phyloP scores from a whole-genome alignment of 2,888 invertebrate genomes.

The Orchesellides sinensis region DNA sequence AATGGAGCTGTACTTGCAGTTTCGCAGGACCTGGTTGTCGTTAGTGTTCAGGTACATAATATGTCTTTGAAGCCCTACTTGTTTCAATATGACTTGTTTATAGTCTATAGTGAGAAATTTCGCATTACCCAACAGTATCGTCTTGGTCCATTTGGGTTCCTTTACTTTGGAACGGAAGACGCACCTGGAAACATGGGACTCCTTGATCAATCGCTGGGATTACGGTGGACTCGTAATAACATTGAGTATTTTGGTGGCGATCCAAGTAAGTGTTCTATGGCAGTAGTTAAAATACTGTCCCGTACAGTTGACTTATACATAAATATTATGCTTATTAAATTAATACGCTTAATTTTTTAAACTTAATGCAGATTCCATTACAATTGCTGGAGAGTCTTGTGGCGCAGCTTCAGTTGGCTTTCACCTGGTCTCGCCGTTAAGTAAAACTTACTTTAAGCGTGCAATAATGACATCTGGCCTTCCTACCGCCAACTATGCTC shows the following conservation, averaged over 20 bases:
- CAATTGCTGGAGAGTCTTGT: constrained; percentile 67
- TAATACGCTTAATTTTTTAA: not conserved
- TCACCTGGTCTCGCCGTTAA: constrained; percentile 59
- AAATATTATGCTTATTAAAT: not conserved
- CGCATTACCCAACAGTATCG: constrained; percentile 60
- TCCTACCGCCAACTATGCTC: constrained; percentile 13
- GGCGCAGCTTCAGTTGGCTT: constrained; percentile 58
- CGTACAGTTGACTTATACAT: not conserved
- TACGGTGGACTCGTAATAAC: constrained; percentile 64
- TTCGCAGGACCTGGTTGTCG: constrained; percentile 63
- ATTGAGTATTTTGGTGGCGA: constrained; percentile 69
- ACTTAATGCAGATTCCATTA: constrained; percentile 64
- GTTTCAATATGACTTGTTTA: too few species aligned
- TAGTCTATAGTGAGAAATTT: too few species aligned
- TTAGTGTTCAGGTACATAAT: constrained; percentile 60
- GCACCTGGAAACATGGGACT: constrained; percentile 70
- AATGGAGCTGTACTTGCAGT: constrained; percentile 66
- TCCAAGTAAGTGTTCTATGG: constrained; percentile 39
- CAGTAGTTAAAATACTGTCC: not conserved
- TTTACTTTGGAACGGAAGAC: constrained; percentile 67
- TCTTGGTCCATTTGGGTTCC: constrained; percentile 67
- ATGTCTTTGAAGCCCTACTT: not conserved
- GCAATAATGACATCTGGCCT: constrained; percentile 58
- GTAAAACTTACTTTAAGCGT: constrained; percentile 57
- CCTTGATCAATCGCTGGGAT: constrained; percentile 62